phyloP scores from a whole-genome alignment of 2,797 vertebrate genomes.

The Pteropus rufus region DNA sequence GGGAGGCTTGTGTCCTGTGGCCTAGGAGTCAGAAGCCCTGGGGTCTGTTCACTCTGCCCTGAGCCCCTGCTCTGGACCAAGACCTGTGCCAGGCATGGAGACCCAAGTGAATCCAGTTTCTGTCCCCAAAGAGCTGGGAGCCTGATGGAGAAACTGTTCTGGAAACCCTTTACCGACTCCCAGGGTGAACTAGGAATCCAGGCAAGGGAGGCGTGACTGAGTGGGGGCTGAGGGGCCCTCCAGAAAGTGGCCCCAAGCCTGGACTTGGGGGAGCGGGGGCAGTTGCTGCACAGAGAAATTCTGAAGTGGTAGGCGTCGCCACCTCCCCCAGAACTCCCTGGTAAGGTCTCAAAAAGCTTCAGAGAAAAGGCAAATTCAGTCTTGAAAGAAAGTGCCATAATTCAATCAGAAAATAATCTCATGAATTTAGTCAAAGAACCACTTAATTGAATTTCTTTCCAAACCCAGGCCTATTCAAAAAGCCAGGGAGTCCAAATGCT shows the following conservation, averaged over 20 bases:
- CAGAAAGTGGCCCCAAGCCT: neutral
- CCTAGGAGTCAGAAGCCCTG: neutral
- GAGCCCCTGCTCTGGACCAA: neutral
- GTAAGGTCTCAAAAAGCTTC: neutral
- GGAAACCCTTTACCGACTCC: neutral
- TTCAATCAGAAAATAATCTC: neutral
- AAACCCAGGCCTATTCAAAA: neutral
- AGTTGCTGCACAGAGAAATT: neutral
- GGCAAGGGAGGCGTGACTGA: neutral
- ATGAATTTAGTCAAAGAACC: neutral
- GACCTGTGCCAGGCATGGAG: neutral
- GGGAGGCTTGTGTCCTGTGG: neutral
- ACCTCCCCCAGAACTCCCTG: neutral
- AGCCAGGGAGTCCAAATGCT: neutral
- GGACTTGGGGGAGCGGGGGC: too few species aligned
- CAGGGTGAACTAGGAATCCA: neutral
- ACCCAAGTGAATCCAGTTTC: neutral
- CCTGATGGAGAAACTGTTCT: neutral
- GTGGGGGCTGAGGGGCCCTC: fast-evolving
- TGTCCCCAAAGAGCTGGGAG: neutral
- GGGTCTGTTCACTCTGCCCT: fast-evolving
- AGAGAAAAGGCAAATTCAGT: neutral
- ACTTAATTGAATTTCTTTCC: neutral
- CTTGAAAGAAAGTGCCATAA: neutral
- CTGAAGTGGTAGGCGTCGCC: neutral